Base-by-base conservation (phyloP, 1,140 invertebrate species). In the Diprion similis region DNA sequence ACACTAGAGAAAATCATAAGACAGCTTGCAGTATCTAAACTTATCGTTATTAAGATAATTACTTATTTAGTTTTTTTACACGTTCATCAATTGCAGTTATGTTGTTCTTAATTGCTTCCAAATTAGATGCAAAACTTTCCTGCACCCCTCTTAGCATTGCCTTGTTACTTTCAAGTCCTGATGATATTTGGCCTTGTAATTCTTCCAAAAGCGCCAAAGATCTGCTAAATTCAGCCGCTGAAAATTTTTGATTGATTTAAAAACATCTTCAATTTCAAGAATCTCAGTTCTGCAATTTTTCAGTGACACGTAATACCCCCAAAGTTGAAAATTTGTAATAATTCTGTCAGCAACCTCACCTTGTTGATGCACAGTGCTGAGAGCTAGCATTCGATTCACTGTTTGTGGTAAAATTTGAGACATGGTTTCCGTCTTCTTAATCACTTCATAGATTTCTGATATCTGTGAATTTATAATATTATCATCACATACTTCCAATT, bases 341-440 rank as follows among this genome's bases (percentile, higher is more conserved):
- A 37, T 37, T 37, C 24, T 37, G 24, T 37, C 24, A 37, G 24
- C 24, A 37, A 17, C n/a, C 77, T 83, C 87, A 96, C 95, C 95
- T 93, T 97, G 95, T 88, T 95, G 93, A 86, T 98, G 96, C 9
- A 98, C 86, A n/a, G 92, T 90, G 85, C 96, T 94, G 0, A 98
- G 87, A 8, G 95, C 92, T 76, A 94, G 89, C 89, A 98, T 92
- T 76, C 96, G 90, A 77, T 97, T 93, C 24, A 98, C 90, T 46
- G 96, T 93, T 84, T 95, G 93, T 1, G 95, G 94, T 72, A 96
- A 79, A 70, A 93, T 88, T 81, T 94, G 92, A 17, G 93, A 92
- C 74, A 96, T 90, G 64, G 92, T 89, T 82, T 97, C 95, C 64
- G 93, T 94, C 85, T 95, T 95, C 84, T 96, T 96, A 66, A 96